A percentile compares a stretch with the other conserved stretches of the same genome.
Evolutionary conservation across 2,113 vertebrate genomes (phyloP).

Genomic region (Lepidothrix coronata): DNA sequence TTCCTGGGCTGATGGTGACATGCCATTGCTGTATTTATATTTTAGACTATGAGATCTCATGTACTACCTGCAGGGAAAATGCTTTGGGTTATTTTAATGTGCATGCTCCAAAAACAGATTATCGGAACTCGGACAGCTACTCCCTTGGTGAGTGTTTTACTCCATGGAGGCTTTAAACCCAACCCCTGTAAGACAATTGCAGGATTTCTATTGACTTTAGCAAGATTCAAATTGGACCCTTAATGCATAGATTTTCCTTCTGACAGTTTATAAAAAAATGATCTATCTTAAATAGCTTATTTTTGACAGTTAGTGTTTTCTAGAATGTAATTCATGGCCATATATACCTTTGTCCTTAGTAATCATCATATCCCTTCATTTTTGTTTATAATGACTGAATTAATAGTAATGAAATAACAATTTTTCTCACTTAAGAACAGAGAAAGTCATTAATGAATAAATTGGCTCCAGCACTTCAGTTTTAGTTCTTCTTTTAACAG

Average conservation of each 20-base stretch:
- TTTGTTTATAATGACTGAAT: background rate
- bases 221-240: background rate
- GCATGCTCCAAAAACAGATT: background rate
- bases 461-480: background rate
- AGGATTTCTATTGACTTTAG: background rate
- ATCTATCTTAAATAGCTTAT: background rate
- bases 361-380: background rate
- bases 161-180: background rate
- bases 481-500: background rate
- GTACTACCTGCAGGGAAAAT: constrained; percentile 13
- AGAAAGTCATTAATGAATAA: background rate
- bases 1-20: background rate
- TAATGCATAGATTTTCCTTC: background rate
- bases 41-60: background rate
- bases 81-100: constrained; percentile 14
- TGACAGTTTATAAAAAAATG: background rate
- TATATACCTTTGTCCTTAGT: background rate
- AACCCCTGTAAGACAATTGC: background rate
- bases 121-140: background rate
- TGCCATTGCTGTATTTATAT: background rate
- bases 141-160: background rate
- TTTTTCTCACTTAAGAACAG: background rate
- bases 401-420: background rate
- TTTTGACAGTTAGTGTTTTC: background rate
- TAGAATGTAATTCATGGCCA: background rate